Percentiles rank a stretch among this genome's conserved stretches.
Evolutionary conservation across 2,888 invertebrate genomes (phyloP).

Genomic region (Alloscopus bannaensis): DNA sequence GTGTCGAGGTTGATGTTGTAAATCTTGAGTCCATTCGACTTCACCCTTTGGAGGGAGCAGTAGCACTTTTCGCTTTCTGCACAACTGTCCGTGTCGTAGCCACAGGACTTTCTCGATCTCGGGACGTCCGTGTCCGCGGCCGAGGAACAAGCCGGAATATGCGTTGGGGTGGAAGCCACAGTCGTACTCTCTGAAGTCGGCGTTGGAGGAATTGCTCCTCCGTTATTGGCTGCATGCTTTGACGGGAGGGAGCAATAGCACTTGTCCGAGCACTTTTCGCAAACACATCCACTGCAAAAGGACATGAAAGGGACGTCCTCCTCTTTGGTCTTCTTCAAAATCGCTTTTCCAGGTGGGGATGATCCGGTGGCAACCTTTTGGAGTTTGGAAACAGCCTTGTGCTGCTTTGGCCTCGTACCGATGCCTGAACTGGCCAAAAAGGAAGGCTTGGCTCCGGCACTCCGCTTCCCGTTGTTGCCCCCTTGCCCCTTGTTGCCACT

Average conservation of each 20-base stretch:
- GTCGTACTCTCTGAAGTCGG: slow-evolving; percentile 48
- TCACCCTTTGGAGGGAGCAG: slow-evolving; percentile 74
- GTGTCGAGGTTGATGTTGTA: slow-evolving; percentile 74
- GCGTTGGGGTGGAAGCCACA: slow-evolving; percentile 39
- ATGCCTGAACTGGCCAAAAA: background rate
- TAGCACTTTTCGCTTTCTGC: slow-evolving; percentile 76
- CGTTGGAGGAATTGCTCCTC: slow-evolving; percentile 53
- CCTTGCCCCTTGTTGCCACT: slow-evolving; percentile 36
- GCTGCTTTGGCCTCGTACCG: slow-evolving; percentile 8
- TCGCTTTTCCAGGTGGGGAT: slow-evolving; percentile 59
- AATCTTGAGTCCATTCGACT: slow-evolving; percentile 73
- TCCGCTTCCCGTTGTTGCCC: slow-evolving; percentile 29
- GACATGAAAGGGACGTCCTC: slow-evolving; percentile 71
- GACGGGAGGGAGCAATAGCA: slow-evolving; percentile 86
- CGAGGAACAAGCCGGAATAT: slow-evolving; percentile 30
- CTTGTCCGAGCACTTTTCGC: slow-evolving; percentile 85
- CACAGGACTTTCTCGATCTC: slow-evolving; percentile 79
- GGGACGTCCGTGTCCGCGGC: slow-evolving; percentile 47
- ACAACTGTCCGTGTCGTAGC: slow-evolving; percentile 91
- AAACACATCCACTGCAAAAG: slow-evolving; percentile 88
- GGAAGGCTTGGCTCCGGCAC: background rate
- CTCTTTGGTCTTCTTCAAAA: slow-evolving; percentile 65
- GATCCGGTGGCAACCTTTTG: background rate
- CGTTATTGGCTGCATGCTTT: slow-evolving; percentile 60
- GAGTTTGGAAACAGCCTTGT: background rate